Percentiles rank a stretch among this genome's conserved stretches.
Conservation (phyloP, 2,888 invertebrate genomes). For the Rhimphoctona megacephalus region DNA sequence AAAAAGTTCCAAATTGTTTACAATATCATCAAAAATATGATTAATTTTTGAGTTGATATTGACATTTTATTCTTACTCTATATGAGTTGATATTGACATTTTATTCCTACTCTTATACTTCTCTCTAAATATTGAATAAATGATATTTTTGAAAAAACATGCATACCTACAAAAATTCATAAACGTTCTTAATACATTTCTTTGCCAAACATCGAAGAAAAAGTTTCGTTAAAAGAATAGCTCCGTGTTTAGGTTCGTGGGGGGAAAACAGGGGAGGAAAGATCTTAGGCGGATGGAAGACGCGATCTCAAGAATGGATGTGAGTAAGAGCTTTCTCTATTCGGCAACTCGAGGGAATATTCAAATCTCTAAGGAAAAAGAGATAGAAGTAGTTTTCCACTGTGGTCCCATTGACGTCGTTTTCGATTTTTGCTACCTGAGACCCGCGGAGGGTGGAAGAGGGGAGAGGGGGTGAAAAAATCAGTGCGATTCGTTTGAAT, state of each 20-base stretch:
- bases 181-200: neutral
- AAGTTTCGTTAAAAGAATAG: neutral
- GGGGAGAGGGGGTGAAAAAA: slow-evolving; percentile 2
- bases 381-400: slow-evolving; percentile 37
- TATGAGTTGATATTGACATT: too few relatives aligned
- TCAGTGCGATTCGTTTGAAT: slow-evolving; percentile 57
- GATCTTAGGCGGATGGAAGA: slow-evolving; percentile 34
- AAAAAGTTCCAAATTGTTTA: too few relatives aligned
- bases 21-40: too few relatives aligned
- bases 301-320: slow-evolving; percentile 20
- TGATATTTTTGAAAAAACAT: neutral
- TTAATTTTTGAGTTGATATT: too few relatives aligned
- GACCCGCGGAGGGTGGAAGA: neutral
- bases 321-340: slow-evolving; percentile 50
- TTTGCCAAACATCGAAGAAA: neutral
- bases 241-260: neutral
- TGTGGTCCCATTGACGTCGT: slow-evolving; percentile 24
- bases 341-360: slow-evolving; percentile 46
- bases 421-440: slow-evolving; percentile 34
- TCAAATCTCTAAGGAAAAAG: slow-evolving; percentile 3
- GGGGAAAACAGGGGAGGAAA: neutral
- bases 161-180: neutral
- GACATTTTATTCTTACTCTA: too few relatives aligned
- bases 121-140: neutral
- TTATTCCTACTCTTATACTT: too few relatives aligned